Conservation (phyloP, 2,797 vertebrate species). For the Neomorphus geoffroyi region DNA sequence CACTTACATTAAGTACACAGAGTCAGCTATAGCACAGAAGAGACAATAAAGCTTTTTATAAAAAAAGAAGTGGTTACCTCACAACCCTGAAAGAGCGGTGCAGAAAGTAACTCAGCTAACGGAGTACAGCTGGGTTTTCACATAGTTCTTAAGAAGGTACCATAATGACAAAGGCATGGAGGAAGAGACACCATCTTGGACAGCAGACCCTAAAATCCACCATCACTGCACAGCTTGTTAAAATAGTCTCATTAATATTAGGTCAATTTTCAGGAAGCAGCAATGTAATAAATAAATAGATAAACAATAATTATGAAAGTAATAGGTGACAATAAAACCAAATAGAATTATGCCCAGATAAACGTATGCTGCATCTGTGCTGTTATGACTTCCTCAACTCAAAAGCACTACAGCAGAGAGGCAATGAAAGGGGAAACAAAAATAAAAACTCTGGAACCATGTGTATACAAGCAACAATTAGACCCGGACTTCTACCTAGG, state of each 20-base stretch:
- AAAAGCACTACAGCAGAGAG: background rate
- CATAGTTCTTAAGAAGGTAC: background rate
- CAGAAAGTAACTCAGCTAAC: background rate
- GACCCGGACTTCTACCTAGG: background rate
- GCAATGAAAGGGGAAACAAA: background rate
- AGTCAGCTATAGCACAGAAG: background rate
- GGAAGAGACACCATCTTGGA: background rate
- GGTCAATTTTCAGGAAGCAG: background rate
- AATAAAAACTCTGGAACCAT: background rate
- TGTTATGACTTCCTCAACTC: background rate
- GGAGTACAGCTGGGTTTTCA: background rate
- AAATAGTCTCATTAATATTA: background rate
- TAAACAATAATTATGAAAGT: background rate
- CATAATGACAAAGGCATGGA: background rate
- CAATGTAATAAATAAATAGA: background rate
- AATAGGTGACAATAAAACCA: background rate
- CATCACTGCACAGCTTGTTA: background rate
- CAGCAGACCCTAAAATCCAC: background rate
- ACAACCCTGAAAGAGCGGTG: background rate
- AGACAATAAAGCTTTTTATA: background rate
- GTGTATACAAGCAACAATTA: background rate
- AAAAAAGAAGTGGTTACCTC: background rate
- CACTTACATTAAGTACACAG: background rate
- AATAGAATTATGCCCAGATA: background rate
- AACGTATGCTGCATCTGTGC: background rate